Evolutionary conservation across 2,888 invertebrate species (phyloP).

Genomic region (Tetropium fuscum): DNA sequence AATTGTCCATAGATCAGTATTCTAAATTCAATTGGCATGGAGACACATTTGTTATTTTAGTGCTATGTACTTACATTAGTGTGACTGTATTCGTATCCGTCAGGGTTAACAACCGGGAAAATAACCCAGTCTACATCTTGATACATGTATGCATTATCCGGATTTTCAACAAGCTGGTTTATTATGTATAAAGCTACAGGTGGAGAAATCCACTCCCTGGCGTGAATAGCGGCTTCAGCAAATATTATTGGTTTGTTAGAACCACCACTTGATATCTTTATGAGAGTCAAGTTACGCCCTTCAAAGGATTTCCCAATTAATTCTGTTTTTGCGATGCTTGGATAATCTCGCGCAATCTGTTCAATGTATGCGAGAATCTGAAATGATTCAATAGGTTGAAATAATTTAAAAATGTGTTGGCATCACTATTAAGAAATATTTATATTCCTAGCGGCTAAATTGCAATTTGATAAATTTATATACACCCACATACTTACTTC

Average conservation of each 20-base stretch:
- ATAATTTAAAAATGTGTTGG: no score
- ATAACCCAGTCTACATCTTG: constrained; percentile 75
- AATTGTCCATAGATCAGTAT: no score
- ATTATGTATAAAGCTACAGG: constrained; percentile 75
- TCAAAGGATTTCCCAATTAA: constrained; percentile 72
- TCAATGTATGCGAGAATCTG: constrained; percentile 64
- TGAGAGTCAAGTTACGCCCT: constrained; percentile 69
- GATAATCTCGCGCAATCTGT: constrained; percentile 65
- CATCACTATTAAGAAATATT: no score
- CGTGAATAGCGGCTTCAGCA: constrained; percentile 73
- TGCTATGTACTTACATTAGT: constrained; percentile 58
- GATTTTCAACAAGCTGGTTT: constrained; percentile 72
- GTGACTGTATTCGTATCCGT: constrained; percentile 75
- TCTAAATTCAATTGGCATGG: no score
- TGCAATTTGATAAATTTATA: no score
- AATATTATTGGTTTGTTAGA: constrained; percentile 71
- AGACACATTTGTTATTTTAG: no score
- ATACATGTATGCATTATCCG: constrained; percentile 68
- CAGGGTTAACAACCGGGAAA: constrained; percentile 77
- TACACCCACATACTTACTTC: constrained; percentile 32
- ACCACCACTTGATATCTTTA: constrained; percentile 72
- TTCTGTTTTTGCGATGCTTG: constrained; percentile 68
- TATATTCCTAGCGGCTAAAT: no score
- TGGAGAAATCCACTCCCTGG: constrained; percentile 79
- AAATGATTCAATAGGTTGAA: no score